A percentile compares a stretch with the other conserved stretches of the same genome.
Conservation (phyloP, 92 coral and sea anemone species). For the Epizoanthus rinbou region DNA sequence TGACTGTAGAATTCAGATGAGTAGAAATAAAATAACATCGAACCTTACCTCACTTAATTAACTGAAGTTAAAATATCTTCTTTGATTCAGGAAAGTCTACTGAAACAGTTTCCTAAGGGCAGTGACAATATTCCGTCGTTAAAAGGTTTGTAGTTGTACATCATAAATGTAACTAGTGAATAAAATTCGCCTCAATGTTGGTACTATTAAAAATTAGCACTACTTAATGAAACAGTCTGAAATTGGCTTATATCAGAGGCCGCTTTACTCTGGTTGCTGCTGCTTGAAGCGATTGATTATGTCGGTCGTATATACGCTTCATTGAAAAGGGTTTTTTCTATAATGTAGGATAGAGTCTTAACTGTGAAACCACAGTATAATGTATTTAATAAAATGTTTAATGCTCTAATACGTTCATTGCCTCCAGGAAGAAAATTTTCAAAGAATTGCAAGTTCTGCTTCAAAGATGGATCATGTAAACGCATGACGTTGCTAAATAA, state of each 20-base stretch:
- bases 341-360: no score
- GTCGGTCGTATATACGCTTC: no score
- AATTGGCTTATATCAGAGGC: no score
- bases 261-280: no score
- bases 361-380: not conserved
- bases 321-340: no score
- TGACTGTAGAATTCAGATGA: no score
- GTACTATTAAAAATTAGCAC: no score
- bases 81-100: not conserved
- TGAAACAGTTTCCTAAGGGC: slow-evolving; percentile 4
- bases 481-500: slow-evolving; percentile 50
- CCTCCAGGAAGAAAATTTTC: slow-evolving; percentile 53
- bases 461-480: slow-evolving; percentile 68
- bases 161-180: not conserved
- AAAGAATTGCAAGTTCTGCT: slow-evolving; percentile 57
- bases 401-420: not conserved
- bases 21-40: no score
- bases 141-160: not conserved
- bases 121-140: not conserved
- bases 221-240: no score
- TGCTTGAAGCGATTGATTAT: no score
- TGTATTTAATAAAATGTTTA: not conserved
- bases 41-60: no score
- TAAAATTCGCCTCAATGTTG: not conserved
- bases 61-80: not conserved